A percentile compares a stretch with the other conserved stretches of the same genome.
Conservation (phyloP, 2,797 vertebrate genomes). For the Dicrostonyx torquatus region DNA sequence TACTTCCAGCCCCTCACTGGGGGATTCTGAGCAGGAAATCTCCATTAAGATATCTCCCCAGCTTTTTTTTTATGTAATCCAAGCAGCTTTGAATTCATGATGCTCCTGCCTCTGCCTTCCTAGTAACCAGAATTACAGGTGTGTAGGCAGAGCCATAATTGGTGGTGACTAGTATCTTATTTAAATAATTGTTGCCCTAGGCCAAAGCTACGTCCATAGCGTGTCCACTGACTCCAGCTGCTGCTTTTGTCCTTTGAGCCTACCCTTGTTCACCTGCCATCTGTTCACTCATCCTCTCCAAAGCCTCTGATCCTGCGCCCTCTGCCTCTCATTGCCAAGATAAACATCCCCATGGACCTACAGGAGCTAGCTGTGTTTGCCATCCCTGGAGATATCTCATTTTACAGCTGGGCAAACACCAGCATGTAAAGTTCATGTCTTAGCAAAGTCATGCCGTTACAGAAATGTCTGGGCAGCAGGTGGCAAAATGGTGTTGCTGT, state of each 20-base stretch:
- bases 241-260: not conserved
- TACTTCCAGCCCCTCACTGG: not conserved
- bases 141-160: not conserved
- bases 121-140: not conserved
- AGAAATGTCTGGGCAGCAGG: constrained; percentile 77
- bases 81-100: not conserved
- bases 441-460: constrained; percentile 59
- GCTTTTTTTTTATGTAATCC: not conserved
- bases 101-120: not conserved
- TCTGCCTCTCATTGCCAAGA: not conserved
- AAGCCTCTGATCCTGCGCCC: not conserved
- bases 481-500: constrained; percentile 78
- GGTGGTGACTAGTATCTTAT: not conserved
- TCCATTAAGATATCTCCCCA: not conserved
- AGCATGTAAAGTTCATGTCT: constrained; percentile 74
- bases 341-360: not conserved
- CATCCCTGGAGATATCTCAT: constrained; percentile 71
- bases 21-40: not conserved
- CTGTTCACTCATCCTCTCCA: not conserved
- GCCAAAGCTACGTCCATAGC: not conserved
- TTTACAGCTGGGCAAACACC: constrained; percentile 80
- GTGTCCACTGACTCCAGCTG: not conserved
- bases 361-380: constrained; percentile 38
- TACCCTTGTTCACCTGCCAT: not conserved
- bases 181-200: not conserved